Base-by-base conservation (phyloP, 2,797 vertebrate species). In the Mormyrops boulengeri region DNA sequence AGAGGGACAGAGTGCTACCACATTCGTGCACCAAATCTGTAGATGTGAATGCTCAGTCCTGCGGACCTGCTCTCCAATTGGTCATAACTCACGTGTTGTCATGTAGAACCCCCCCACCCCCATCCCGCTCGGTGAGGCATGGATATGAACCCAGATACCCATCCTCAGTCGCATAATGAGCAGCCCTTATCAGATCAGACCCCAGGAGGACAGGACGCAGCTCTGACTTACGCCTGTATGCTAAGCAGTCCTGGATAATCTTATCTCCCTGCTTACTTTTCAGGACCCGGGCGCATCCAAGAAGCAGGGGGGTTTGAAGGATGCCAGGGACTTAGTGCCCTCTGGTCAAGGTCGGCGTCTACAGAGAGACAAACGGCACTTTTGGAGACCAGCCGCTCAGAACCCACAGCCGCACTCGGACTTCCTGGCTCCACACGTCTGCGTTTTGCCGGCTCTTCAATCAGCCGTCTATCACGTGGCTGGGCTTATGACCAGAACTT, bases 171-270 rank as follows among this genome's bases (percentile, higher is more conserved):
- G 44, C 73, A 85, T 47, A 52, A 55, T 30, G 62, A 89, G 19
- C 85, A 44, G 50, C 34, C 60, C 52, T 80, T 87, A 91, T 90
- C 88, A 89, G 90, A 89, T 91, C 50, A 88, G 85, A 88, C 55
- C 41, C 12, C 50, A 85, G 85, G 88, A 86, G 50, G 85, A 87
- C 30, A 87, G 69, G 47, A 50, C 73, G 62, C 89, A 26, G 7
- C 11, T 90, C 62, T 91, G 89, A 90, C 90, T 86, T 90, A 90
- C 88, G 89, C 50, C 30, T 14, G 38, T 89, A 52, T 90, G 34
- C n/a, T 69, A 52, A 84, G 41, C 62, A 26, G 44, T 11, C 2
- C 30, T 30, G 55, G 47, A 34, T 86, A 69, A 69, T 89, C 89
- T 69, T 49, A 89, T 89, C 82, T 73, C 82, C 60, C 5, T 22